Evolutionary conservation across 2,888 invertebrate genomes (phyloP), one percentile per base, ranked within the genome.

Genomic region (Heliconius erato): DNA sequence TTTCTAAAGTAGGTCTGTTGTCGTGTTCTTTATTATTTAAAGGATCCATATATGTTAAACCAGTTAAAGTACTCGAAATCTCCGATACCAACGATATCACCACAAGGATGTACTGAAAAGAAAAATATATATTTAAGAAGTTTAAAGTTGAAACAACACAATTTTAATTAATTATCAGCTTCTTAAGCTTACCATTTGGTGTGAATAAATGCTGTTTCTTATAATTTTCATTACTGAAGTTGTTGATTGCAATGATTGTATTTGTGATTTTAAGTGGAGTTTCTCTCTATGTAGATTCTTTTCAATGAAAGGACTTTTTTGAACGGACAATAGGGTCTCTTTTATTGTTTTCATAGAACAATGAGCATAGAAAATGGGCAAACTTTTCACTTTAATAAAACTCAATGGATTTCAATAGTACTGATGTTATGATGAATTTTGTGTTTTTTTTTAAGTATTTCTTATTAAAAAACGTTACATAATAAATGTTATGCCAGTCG

Each of bases 11-110:
- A 35, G 67, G 3, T 26, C 49, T 59, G 74, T 78, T 74, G 81
- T 28, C 74, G 76, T 84, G 32, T 84, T 84, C 19, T 83, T 79
- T 32, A 19, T 40, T 40, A 11, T 84, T 86, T 0, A 90, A 32
- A 1, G 89, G 84, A 54, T 92, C 91, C 87, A 91, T 88, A 82
- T 90, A 93, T 44, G 76, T 90, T 72, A 90, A 28, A 1, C 94
- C 94, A 12, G 86, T 89, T 63, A 93, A 67, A 67, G 40, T 49
- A 35, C 76, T 90, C 7, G 91, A 88, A 83, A 92, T 88, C 83
- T 82, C 83, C 74, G 59, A n/a, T 14, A 26, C n/a, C 12, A 35
- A 35, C 11, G 76, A n/a, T 16, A 59, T 35, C 12, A 76, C 2
- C 35, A 63, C n/a, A 35, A 63, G 14, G 9, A 63, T 76, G n/a